A percentile compares a stretch with the other conserved stretches of the same genome.
phyloP scores from a whole-genome alignment of 64 coral and sea anemone genomes.

The Porites lutea region DNA sequence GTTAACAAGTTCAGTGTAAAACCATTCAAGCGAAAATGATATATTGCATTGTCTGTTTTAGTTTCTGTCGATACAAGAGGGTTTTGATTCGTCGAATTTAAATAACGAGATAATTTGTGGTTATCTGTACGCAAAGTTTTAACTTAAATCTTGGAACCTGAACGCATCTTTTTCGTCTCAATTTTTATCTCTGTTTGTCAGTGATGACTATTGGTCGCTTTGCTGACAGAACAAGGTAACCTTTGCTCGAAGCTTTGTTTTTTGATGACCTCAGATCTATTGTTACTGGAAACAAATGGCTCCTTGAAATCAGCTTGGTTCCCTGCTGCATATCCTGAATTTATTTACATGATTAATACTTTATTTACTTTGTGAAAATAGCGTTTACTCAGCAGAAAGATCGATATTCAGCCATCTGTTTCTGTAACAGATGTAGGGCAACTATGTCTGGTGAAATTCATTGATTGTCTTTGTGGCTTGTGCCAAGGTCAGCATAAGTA shows the following conservation, averaged over 20 bases:
- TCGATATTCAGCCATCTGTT: neutral
- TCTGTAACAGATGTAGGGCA: neutral
- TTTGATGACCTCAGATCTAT: conserved; percentile 12
- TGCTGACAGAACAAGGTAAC: conserved; percentile 2
- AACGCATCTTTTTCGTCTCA: neutral
- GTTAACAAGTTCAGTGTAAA: neutral
- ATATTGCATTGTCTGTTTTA: neutral
- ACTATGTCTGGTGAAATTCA: neutral
- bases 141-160: neutral
- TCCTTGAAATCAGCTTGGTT: neutral
- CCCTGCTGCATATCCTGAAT: neutral
- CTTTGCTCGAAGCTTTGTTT: neutral
- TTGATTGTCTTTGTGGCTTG: neutral
- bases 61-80: neutral
- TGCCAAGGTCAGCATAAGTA: neutral
- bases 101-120: neutral
- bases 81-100: neutral
- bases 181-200: conserved; percentile 23
- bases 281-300: conserved; percentile 5
- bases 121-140: neutral
- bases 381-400: neutral
- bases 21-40: neutral
- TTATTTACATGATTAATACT: neutral
- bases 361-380: neutral
- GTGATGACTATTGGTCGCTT: neutral